phyloP scores from a whole-genome alignment of 2,888 invertebrate species.

The Acrobasis suavella region DNA sequence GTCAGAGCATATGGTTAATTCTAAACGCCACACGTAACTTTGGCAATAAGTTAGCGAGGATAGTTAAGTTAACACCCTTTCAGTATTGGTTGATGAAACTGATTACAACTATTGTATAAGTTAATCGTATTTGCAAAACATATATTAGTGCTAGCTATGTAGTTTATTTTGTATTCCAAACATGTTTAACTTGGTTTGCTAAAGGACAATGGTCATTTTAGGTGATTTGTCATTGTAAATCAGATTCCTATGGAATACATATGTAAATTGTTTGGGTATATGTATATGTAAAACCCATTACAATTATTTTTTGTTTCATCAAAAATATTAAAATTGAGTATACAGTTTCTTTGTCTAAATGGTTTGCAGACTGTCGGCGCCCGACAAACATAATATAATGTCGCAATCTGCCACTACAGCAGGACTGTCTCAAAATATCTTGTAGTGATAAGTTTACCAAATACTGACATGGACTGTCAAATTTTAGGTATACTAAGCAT shows the following conservation, averaged over 20 bases:
- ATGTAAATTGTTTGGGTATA: background rate
- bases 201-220: background rate
- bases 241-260: background rate
- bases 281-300: background rate
- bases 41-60: conserved; percentile 74
- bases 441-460: background rate
- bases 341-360: no score
- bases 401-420: background rate
- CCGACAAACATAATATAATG: no score
- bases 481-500: background rate
- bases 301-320: no score
- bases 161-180: conserved; percentile 63
- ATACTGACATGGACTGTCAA: conserved; percentile 12
- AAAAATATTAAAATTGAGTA: no score
- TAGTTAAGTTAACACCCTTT: conserved; percentile 69
- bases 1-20: conserved; percentile 40
- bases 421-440: background rate
- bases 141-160: conserved; percentile 71
- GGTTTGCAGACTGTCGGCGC: no score
- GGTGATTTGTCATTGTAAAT: conserved; percentile 3
- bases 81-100: conserved; percentile 75
- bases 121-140: conserved; percentile 73
- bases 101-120: conserved; percentile 65
- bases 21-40: conserved; percentile 59
- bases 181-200: conserved; percentile 31